phyloP scores from a whole-genome alignment of 1,140 invertebrate genomes.

The Zaprionus kolodkinae region DNA sequence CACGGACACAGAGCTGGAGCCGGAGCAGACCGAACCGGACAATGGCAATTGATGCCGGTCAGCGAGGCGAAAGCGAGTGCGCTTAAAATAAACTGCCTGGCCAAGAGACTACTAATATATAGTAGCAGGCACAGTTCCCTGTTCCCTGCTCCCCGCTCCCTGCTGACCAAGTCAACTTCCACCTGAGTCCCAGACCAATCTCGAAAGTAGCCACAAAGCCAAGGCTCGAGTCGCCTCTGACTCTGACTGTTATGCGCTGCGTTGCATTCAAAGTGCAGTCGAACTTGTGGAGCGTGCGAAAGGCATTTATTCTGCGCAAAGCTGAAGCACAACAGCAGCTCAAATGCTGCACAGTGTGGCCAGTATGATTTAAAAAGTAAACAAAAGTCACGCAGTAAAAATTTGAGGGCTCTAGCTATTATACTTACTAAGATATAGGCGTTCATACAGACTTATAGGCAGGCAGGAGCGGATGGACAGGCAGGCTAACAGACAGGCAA shows the following conservation, averaged over 20 bases:
- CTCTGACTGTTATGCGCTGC: not conserved
- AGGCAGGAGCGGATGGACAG: too few species aligned
- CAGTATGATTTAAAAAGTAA: not conserved
- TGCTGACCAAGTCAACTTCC: not conserved
- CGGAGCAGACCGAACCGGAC: not conserved
- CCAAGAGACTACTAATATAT: slow-evolving; percentile 16
- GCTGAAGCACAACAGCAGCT: not conserved
- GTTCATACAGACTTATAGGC: too few species aligned
- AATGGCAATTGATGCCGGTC: slow-evolving; percentile 42
- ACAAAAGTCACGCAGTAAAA: not conserved
- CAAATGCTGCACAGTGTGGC: not conserved
- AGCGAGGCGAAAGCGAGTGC: slow-evolving; percentile 17
- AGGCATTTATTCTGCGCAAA: not conserved
- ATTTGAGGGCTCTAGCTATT: too few species aligned
- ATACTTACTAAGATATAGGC: too few species aligned
- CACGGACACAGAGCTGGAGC: not conserved
- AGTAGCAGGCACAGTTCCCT: not conserved
- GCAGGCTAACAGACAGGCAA: too few species aligned
- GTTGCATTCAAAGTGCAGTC: slow-evolving; percentile 1
- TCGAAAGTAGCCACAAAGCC: not conserved
- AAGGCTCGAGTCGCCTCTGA: not conserved
- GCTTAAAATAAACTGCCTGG: slow-evolving; percentile 15
- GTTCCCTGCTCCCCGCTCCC: not conserved
- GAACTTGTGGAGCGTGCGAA: not conserved
- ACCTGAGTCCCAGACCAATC: slow-evolving; percentile 1